A percentile compares a stretch with the other conserved stretches of the same genome.
These are phyloP conservation scores for Acanthochromis polyacanthus DNA, from an alignment of 2,113 vertebrate species.

Conservation along the genomic window DNA sequence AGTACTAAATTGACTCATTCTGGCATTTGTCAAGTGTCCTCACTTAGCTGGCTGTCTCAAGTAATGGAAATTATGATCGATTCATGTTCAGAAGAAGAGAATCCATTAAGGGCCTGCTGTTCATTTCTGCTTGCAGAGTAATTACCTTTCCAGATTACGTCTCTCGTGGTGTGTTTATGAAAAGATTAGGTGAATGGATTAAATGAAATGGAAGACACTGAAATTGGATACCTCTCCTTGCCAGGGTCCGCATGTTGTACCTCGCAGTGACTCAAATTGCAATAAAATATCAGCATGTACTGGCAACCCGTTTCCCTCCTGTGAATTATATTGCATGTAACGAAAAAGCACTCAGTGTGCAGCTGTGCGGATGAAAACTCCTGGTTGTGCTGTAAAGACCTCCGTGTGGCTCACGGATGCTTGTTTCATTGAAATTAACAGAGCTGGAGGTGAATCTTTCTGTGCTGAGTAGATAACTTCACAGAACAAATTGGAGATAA, in stretches of 20 bases:
- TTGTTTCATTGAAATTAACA: conserved; percentile 29
- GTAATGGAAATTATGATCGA: conserved; percentile 60
- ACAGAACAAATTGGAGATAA: conserved; percentile 27
- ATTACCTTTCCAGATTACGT: conserved; percentile 54
- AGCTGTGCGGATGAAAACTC: conserved; percentile 1
- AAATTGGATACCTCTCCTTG: conserved; percentile 47
- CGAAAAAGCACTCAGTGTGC: conserved; percentile 8
- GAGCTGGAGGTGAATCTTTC: conserved; percentile 44
- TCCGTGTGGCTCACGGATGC: neutral
- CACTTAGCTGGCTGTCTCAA: conserved; percentile 28
- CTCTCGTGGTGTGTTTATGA: conserved; percentile 56
- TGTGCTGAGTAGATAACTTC: conserved; percentile 29
- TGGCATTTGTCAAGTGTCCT: conserved; percentile 29
- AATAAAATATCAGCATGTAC: conserved; percentile 38
- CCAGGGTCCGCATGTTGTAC: conserved; percentile 20
- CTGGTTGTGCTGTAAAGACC: conserved; percentile 16
- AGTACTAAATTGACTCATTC: conserved; percentile 15
- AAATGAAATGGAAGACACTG: conserved; percentile 59
- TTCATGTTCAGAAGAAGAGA: conserved; percentile 53
- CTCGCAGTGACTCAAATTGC: conserved; percentile 24
- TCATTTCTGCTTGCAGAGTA: conserved; percentile 57
- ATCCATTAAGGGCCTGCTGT: conserved; percentile 58
- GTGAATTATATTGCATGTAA: conserved; percentile 16
- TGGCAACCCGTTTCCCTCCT: conserved; percentile 9
- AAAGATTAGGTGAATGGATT: conserved; percentile 63